Percentiles rank a stretch among this genome's conserved stretches.
These are phyloP conservation scores for Mus minutoides DNA, from an alignment of 2,797 vertebrate species.

Conservation along the genomic window DNA sequence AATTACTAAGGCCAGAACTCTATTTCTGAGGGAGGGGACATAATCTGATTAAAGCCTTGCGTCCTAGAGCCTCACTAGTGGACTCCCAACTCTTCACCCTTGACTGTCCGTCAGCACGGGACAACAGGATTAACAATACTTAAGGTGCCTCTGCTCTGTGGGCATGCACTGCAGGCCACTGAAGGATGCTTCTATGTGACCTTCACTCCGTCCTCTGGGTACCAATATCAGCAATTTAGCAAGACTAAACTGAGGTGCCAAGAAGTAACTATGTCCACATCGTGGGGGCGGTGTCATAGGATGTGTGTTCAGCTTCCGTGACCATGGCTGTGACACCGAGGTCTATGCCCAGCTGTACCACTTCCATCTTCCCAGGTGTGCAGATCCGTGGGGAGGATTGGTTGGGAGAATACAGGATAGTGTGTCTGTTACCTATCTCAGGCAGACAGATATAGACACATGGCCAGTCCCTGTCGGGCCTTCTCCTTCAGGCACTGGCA, in stretches of 20 bases:
- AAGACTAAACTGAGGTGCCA: neutral
- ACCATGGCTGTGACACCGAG: too few relatives aligned
- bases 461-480: neutral
- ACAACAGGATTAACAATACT: neutral
- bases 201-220: neutral
- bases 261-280: neutral
- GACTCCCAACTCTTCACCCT: neutral
- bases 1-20: neutral
- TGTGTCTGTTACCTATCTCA: neutral
- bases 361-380: neutral
- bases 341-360: accelerated
- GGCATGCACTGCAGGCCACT: neutral
- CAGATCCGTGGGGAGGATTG: neutral
- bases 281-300: neutral
- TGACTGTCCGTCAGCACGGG: neutral
- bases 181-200: neutral
- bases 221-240: neutral
- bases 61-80: neutral
- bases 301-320: too few relatives aligned
- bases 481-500: neutral
- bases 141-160: neutral
- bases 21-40: neutral
- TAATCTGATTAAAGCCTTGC: neutral
- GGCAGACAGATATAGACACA: neutral
- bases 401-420: too few relatives aligned